A percentile compares a stretch with the other conserved stretches of the same genome.
Evolutionary conservation across 2,888 invertebrate species (phyloP).

Genomic region (Eupithecia centaureata): DNA sequence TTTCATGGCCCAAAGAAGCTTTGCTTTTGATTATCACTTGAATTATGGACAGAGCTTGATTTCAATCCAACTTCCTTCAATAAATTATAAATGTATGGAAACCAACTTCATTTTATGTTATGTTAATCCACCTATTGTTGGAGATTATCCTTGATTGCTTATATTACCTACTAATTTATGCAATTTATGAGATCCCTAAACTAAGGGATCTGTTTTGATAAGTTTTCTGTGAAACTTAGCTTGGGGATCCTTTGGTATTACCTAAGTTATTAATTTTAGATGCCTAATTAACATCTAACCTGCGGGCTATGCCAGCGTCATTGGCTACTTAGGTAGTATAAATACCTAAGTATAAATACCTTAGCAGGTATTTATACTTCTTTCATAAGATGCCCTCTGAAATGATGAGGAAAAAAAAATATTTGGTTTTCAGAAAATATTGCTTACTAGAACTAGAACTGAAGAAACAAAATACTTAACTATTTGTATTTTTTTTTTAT

Average conservation of each 20-base stretch:
- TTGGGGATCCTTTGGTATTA: background rate
- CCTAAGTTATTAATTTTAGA: background rate
- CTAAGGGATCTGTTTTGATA: background rate
- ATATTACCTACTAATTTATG: constrained; percentile 3
- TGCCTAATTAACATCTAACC: no score
- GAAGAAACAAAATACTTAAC: no score
- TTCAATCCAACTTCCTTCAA: constrained; percentile 4
- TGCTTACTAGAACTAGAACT: no score
- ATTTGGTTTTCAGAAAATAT: no score
- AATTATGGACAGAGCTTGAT: background rate
- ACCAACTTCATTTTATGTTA: no score
- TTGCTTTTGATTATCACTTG: background rate
- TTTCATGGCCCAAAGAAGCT: background rate
- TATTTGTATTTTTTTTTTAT: no score
- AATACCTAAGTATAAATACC: no score
- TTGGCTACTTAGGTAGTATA: no score
- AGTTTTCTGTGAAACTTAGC: background rate
- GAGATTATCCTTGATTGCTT: background rate
- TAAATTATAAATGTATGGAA: no score
- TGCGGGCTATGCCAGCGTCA: background rate
- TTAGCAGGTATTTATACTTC: no score
- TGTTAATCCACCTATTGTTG: background rate
- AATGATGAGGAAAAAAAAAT: no score
- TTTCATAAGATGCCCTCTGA: no score
- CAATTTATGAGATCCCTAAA: background rate